These are phyloP conservation scores for Drosophila ochracea DNA, from an alignment of 2,888 invertebrate genomes.

Conservation along the genomic window DNA sequence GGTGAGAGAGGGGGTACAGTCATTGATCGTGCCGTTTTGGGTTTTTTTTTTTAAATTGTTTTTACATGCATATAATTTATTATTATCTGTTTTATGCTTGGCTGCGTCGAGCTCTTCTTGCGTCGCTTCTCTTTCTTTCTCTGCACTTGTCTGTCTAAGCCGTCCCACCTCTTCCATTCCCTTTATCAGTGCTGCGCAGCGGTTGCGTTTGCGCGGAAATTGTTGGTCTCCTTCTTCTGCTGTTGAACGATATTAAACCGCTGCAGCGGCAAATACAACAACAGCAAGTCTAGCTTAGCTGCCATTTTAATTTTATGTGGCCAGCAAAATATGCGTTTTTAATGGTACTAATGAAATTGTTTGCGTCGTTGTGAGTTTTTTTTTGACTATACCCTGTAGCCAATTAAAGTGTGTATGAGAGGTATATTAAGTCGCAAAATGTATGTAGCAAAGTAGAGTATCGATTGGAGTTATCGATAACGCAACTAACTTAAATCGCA, in stretches of 20 bases:
- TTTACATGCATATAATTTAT: conserved; percentile 43
- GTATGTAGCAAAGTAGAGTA: background rate
- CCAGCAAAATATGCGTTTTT: conserved; percentile 71
- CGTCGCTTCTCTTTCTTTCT: conserved; percentile 5
- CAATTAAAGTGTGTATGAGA: background rate
- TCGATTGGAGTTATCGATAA: background rate
- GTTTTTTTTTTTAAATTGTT: conserved; percentile 23
- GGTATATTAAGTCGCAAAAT: background rate
- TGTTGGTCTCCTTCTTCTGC: conserved; percentile 29
- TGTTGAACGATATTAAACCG: conserved; percentile 38
- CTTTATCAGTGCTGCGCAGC: conserved; percentile 10
- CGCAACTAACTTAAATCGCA: background rate
- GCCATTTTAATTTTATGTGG: conserved; percentile 43
- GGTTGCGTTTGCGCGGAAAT: conserved; percentile 55
- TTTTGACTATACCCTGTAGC: conserved; percentile 24
- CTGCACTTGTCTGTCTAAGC: conserved; percentile 37
- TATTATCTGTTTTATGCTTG: conserved; percentile 51
- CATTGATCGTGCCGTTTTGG: conserved; percentile 57
- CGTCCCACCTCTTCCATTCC: conserved; percentile 6
- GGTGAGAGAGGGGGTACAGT: conserved; percentile 1
- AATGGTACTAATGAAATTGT: conserved; percentile 70
- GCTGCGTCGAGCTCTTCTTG: conserved; percentile 41
- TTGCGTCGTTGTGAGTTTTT: conserved; percentile 24
- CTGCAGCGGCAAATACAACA: conserved; percentile 33
- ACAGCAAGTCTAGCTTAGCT: conserved; percentile 11